Percentiles rank a stretch among this genome's conserved stretches.
phyloP scores from a whole-genome alignment of 2,113 vertebrate genomes.

The Catharus bicknelli region DNA sequence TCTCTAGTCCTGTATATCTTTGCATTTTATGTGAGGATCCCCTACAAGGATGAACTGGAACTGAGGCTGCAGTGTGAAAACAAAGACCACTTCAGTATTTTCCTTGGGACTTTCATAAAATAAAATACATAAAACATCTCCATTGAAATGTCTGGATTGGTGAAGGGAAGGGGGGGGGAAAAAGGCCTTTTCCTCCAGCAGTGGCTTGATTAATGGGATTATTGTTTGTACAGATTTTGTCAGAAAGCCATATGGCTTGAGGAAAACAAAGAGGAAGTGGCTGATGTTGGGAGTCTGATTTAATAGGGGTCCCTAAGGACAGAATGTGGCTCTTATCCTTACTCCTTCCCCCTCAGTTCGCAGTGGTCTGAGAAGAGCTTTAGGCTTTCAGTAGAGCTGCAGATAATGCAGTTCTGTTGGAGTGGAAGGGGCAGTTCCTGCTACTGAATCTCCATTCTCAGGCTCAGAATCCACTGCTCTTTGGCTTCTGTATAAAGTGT shows the following conservation, averaged over 20 bases:
- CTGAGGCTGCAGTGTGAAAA: neutral
- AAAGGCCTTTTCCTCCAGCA: constrained; percentile 3
- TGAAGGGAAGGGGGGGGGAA: neutral
- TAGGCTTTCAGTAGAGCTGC: neutral
- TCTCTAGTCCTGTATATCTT: neutral
- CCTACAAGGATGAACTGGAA: neutral
- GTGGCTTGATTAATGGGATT: constrained; percentile 57
- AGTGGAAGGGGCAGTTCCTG: neutral
- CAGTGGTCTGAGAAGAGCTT: constrained; percentile 7
- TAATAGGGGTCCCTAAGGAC: constrained; percentile 32
- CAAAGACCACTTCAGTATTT: neutral
- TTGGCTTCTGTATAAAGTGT: neutral
- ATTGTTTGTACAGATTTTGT: constrained; percentile 54
- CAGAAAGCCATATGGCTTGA: constrained; percentile 59
- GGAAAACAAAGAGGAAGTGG: constrained; percentile 50
- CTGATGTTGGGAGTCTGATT: constrained; percentile 42
- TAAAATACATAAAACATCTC: constrained; percentile 17
- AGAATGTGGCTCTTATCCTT: constrained; percentile 35
- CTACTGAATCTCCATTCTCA: neutral
- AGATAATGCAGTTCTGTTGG: neutral
- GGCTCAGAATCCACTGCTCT: neutral
- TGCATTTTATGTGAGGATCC: neutral
- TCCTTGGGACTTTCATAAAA: neutral
- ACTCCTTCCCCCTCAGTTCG: constrained; percentile 21
- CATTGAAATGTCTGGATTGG: constrained; percentile 5